phyloP scores from a whole-genome alignment of 2,888 invertebrate species.

The Siphonodentalium dalli region DNA sequence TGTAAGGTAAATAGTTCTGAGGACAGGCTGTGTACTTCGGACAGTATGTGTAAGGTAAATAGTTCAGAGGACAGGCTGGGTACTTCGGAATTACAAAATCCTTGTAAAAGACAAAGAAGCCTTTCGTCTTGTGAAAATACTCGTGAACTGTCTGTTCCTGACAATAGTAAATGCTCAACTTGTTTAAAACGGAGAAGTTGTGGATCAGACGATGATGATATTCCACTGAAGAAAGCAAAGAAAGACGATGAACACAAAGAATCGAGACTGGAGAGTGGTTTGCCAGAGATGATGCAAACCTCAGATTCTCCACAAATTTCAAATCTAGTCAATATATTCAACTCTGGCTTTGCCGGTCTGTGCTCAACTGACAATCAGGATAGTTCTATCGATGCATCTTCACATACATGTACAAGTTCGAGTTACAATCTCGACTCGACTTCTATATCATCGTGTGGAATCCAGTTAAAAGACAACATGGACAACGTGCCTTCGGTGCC shows the following conservation, averaged over 20 bases:
- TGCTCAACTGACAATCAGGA: conserved; percentile 17
- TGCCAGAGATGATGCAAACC: conserved; percentile 42
- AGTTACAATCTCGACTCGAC: too few relatives aligned
- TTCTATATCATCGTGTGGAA: conserved; percentile 38
- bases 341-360: conserved; percentile 54
- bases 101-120: too few relatives aligned
- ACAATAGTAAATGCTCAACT: too few relatives aligned
- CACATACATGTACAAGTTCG: too few relatives aligned
- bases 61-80: too few relatives aligned
- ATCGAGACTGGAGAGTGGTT: too few relatives aligned
- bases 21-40: conserved; percentile 5
- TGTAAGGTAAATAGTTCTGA: too few relatives aligned
- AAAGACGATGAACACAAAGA: neutral
- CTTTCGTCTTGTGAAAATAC: too few relatives aligned
- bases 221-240: neutral
- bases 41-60: too few relatives aligned
- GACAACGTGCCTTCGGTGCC: conserved; percentile 42
- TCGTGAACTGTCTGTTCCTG: too few relatives aligned
- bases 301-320: conserved; percentile 53
- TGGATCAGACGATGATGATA: neutral
- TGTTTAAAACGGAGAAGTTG: conserved; percentile 7
- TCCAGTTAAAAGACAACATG: conserved; percentile 33
- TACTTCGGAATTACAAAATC: too few relatives aligned
- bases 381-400: too few relatives aligned
- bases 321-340: conserved; percentile 56